phyloP scores from a whole-genome alignment of 2,888 invertebrate species.

The Zaprionus lineosus region DNA sequence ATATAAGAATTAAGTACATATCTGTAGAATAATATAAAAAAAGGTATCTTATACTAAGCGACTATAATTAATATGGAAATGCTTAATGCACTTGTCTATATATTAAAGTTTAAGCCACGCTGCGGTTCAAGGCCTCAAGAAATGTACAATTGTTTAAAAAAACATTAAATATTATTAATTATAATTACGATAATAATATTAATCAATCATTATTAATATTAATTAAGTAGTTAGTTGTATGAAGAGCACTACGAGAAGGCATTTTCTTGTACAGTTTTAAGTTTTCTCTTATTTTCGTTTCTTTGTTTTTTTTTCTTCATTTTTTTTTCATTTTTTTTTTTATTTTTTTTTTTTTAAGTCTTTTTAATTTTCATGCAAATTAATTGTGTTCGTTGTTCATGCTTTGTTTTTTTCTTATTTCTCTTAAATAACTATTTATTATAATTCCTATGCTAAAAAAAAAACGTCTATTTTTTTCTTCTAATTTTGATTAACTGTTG shows the following conservation, averaged over 20 bases:
- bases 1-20: conserved; percentile 2
- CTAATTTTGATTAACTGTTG: conserved; percentile 54
- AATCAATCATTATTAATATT: conserved; percentile 19
- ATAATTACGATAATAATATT: background rate
- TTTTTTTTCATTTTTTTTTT: conserved; percentile 8
- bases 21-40: conserved; percentile 20
- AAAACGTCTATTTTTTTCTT: conserved; percentile 22
- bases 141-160: conserved; percentile 63
- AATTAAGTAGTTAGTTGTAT: conserved; percentile 8
- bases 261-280: conserved; percentile 35
- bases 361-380: no score
- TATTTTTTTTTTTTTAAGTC: conserved; percentile 32
- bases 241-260: conserved; percentile 56
- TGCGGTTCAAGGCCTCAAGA: conserved; percentile 81
- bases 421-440: conserved; percentile 14
- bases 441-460: conserved; percentile 16
- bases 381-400: conserved; percentile 24
- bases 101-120: conserved; percentile 78
- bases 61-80: conserved; percentile 53
- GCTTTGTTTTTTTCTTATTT: conserved; percentile 16
- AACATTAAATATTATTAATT: conserved; percentile 11
- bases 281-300: conserved; percentile 6
- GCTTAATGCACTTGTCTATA: conserved; percentile 24
- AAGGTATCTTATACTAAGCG: conserved; percentile 35
- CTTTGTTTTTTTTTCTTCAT: conserved; percentile 1